Evolutionary conservation across 2,113 vertebrate genomes (phyloP).

Genomic region (Lynx canadensis): DNA sequence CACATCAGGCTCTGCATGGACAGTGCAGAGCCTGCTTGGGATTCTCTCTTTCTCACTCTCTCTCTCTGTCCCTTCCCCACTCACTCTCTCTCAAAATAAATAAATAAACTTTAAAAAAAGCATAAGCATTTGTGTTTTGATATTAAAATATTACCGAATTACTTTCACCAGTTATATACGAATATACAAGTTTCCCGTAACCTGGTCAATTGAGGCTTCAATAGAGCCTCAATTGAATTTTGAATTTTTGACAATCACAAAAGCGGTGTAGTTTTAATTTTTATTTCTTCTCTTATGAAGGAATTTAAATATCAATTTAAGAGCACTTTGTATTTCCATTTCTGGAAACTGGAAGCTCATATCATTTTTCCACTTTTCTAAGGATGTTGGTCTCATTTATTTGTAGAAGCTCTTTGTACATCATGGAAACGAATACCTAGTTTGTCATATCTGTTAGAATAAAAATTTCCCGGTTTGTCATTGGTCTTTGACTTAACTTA

Average conservation of each 20-base stretch:
- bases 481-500: background rate
- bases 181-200: background rate
- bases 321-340: background rate
- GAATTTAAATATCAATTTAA: background rate
- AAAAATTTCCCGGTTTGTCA: background rate
- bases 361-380: background rate
- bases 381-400: background rate
- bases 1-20: no score
- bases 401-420: background rate
- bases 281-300: conserved; percentile 13
- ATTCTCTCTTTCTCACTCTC: no score
- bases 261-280: background rate
- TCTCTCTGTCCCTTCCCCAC: no score
- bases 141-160: background rate
- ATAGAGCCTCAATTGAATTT: background rate
- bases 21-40: no score
- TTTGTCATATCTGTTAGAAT: background rate
- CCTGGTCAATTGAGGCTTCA: background rate
- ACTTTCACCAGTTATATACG: background rate
- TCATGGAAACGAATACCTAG: background rate
- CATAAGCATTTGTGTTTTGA: background rate
- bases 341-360: background rate
- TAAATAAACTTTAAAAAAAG: background rate
- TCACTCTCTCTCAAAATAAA: no score
- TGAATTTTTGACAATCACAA: conserved; percentile 21